Base-by-base conservation (phyloP, 2,113 vertebrate species). In the Phasianus colchicus region DNA sequence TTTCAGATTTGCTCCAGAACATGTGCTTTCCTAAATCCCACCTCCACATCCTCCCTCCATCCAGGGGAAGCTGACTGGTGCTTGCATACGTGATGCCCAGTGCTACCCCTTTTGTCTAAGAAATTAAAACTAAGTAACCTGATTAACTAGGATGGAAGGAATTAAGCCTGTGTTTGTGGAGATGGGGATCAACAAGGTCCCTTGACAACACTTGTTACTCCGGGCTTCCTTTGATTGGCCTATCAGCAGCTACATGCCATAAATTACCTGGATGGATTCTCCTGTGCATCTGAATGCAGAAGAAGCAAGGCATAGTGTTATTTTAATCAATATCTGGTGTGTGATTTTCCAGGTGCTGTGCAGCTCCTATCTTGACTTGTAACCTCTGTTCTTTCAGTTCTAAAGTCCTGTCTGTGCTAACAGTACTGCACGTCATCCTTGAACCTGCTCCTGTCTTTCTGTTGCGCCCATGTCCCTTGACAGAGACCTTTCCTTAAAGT, bases 211-310 rank as follows among this genome's bases (percentile, higher is more conserved):
- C 88, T 93, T 91, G 76, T 89, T 95, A 83, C 78, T 91, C 74
- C 82, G 82, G 74, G 87, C 96, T 96, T 50, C 48, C 79, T 97
- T 95, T 95, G 95, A 96, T 63, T 95, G 93, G 81, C 90, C 7
- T 88, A 80, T 88, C 90, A 83, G 92, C 83, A 92, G 65, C 64
- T 95, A 78, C 86, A 91, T 64, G 73, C 90, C 82, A 86, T 91
- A 80, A 93, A 97, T 90, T 79, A 97, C 82, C 83, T 67, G 93
- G 92, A 90, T 95, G 76, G 93, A 95, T 95, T 95, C 90, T 77
- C 77, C n/a, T n/a, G 75, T 73, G 90, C 88, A 75, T 48, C 86
- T 90, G 92, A 94, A 96, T 96, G 90, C 81, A 75, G 91, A 94
- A 75, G 91, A 94, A 83, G 74, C 30, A 85, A 93, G 43, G 72